Evolutionary conservation across 2,888 invertebrate genomes (phyloP), one percentile per base, ranked within the genome.

Genomic region (Sinohyriopsis cumingii): DNA sequence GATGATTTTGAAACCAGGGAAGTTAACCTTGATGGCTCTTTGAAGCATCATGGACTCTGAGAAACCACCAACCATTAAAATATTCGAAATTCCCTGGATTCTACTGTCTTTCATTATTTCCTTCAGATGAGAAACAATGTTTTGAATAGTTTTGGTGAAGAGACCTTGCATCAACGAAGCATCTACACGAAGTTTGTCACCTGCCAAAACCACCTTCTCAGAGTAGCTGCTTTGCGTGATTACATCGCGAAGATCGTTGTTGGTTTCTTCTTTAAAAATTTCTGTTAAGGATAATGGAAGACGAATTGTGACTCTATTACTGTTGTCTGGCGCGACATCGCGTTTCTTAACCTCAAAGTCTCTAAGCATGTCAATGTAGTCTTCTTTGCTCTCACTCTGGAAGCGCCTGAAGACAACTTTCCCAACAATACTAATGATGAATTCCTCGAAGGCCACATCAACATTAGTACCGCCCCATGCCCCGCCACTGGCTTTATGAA

Each of bases 381-480:
- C 67, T 0, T 59, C 55, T 19, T 56, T 59, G 59, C 61, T 59
- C 33, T 67, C 1, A n/a, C 61, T 55, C 28, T 55, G 55, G 18
- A 67, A 67, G 0, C 20, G 22, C 0, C 7, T 2, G 20, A 20
- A 57, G 19, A 63, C 9, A 7, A n/a, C n/a, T 18, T n/a, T 63
- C 15, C 62, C 63, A 53, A 24, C 22, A 5, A 68, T 62, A 5
- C 55, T 63, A 5, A 63, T n/a, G 9, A 68, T 22, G 0, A 68
- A 45, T 24, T 56, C 24, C 22, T 15, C 55, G 59, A 62, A 68
- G 0, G 62, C 68, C 57, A 62, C 68, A 59, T 68, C 68, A 9
- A 68, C 68, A 6, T 68, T 45, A 5, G 80, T 77, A 7, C 84
- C 85, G 5, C n/a, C n/a, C n/a, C n/a, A n/a, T n/a, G n/a, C n/a